Evolutionary conservation across 2,797 vertebrate species (phyloP).

Genomic region (Galago senegalensis): DNA sequence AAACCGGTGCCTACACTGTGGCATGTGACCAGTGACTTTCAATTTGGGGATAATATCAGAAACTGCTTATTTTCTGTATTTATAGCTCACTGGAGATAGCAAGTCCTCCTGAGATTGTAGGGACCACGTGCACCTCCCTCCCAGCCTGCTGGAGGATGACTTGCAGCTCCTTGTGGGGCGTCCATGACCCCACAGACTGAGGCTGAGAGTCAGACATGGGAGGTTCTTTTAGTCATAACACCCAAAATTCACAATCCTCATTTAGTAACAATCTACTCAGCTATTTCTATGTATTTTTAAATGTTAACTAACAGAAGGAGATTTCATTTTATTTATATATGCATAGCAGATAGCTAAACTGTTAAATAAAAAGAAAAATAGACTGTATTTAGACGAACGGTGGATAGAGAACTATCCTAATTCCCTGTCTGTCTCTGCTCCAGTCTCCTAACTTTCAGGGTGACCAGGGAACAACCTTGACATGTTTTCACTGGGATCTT

Average conservation of each 20-base stretch:
- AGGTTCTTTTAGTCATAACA: not conserved
- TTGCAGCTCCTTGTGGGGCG: not conserved
- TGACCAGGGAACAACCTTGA: rapidly evolving
- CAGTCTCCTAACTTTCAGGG: no score
- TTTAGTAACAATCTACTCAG: not conserved
- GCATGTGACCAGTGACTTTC: not conserved
- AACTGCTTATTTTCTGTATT: not conserved
- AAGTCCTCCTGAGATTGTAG: rapidly evolving
- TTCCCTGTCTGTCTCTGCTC: no score
- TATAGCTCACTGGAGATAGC: not conserved
- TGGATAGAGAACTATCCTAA: not conserved
- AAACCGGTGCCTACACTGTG: no score
- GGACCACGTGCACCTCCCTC: rapidly evolving
- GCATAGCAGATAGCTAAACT: not conserved
- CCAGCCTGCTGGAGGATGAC: not conserved
- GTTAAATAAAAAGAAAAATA: not conserved
- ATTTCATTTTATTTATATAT: conserved; percentile 1
- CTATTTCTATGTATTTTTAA: not conserved
- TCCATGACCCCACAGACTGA: not conserved
- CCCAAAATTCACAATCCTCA: not conserved
- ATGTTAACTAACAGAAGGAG: conserved; percentile 9
- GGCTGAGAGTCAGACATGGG: not conserved
- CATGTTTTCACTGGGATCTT: no score
- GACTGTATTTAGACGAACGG: not conserved
- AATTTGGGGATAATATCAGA: not conserved